Conservation (phyloP, 2,888 invertebrate species). For the Cephus rjabovi region DNA sequence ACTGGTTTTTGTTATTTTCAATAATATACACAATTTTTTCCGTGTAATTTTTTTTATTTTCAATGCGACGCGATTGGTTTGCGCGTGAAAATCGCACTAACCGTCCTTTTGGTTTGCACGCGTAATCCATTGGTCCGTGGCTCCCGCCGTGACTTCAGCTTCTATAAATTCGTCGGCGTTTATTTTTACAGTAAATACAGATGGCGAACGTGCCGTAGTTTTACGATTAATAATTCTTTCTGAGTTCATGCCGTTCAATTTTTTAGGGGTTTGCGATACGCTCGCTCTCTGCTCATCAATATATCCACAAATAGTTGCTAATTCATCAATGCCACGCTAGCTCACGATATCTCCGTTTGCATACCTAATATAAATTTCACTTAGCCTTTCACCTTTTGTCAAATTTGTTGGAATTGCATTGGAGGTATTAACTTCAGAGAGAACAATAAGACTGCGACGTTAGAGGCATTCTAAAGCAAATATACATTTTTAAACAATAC, state of each 20-base stretch:
- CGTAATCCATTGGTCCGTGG: background rate
- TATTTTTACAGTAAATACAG: slow-evolving; percentile 34
- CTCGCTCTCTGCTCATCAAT: background rate
- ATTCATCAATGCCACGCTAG: background rate
- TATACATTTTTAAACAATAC: background rate
- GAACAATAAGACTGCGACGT: too few species aligned
- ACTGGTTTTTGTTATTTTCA: background rate
- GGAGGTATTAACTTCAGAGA: too few species aligned
- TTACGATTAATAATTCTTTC: slow-evolving; percentile 20
- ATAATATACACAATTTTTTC: background rate
- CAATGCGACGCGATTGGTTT: background rate
- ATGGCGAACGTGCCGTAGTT: slow-evolving; percentile 17
- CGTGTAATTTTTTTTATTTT: background rate
- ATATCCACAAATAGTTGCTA: background rate
- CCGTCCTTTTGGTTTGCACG: background rate
- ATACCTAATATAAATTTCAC: background rate
- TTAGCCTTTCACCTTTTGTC: background rate
- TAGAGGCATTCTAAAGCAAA: background rate
- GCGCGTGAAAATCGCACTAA: slow-evolving; percentile 21
- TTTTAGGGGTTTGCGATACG: background rate
- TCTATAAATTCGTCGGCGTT: slow-evolving; percentile 45
- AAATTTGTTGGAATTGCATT: background rate
- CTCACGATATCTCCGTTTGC: background rate
- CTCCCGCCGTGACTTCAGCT: slow-evolving; percentile 25
- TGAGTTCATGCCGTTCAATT: background rate